These are phyloP conservation scores for Ctenosaura bakeri DNA, from an alignment of 2,797 vertebrate genomes.

Conservation along the genomic window DNA sequence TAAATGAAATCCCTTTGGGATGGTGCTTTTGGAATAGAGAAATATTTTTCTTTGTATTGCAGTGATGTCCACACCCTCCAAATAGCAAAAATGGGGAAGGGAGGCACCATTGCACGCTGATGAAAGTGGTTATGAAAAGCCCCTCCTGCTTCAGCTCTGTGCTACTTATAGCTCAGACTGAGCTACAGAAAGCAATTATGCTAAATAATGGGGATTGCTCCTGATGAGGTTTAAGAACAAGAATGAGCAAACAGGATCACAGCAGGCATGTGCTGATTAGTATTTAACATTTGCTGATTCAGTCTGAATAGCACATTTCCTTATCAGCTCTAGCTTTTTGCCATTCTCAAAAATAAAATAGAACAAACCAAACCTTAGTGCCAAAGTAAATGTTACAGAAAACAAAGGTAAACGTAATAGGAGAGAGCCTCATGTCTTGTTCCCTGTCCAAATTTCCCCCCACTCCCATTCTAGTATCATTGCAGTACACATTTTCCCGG, in stretches of 20 bases:
- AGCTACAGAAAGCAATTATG: conserved; percentile 15
- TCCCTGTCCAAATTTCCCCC: neutral
- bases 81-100: no score
- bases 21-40: neutral
- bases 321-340: neutral
- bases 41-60: neutral
- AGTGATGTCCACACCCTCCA: no score
- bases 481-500: neutral
- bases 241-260: conserved; percentile 38
- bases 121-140: neutral
- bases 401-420: neutral
- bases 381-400: neutral
- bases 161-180: conserved; percentile 9
- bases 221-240: neutral
- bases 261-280: rapidly evolving
- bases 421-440: neutral
- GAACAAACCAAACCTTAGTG: neutral
- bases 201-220: conserved; percentile 33
- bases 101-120: neutral
- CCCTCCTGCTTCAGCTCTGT: neutral
- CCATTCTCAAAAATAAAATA: conserved; percentile 7
- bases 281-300: neutral
- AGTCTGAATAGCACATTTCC: neutral
- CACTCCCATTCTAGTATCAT: neutral
- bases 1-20: neutral